phyloP scores from a whole-genome alignment of 2,888 invertebrate species.

The Bibio marci region DNA sequence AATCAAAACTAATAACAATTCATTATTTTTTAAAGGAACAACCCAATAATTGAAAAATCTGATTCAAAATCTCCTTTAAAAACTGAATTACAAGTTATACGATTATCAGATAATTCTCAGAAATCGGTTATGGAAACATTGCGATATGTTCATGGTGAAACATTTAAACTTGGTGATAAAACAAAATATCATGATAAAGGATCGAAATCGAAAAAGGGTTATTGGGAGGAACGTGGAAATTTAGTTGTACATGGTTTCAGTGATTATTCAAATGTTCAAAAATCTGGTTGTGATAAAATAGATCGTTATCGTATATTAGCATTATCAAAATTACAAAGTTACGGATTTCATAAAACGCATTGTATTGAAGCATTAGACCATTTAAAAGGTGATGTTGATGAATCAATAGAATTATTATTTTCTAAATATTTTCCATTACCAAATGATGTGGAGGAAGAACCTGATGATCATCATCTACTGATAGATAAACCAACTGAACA shows the following conservation, averaged over 20 bases:
- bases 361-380: constrained; percentile 55
- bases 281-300: constrained; percentile 38
- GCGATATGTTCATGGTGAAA: constrained; percentile 56
- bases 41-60: too few relatives aligned
- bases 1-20: too few relatives aligned
- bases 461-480: constrained; percentile 27
- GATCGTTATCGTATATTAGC: constrained; percentile 54
- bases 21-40: too few relatives aligned
- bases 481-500: constrained; percentile 28
- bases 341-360: constrained; percentile 57
- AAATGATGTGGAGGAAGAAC: background rate
- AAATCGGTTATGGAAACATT: constrained; percentile 57
- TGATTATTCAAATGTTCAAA: constrained; percentile 45
- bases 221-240: constrained; percentile 62
- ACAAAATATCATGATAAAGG: constrained; percentile 49
- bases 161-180: constrained; percentile 37
- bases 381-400: constrained; percentile 49
- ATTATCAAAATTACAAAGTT: constrained; percentile 51
- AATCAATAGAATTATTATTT: constrained; percentile 50
- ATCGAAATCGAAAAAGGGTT: constrained; percentile 47
- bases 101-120: constrained; percentile 49
- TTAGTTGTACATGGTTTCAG: constrained; percentile 43
- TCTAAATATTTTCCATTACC: constrained; percentile 40
- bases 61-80: constrained; percentile 37
- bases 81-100: constrained; percentile 58